Conservation (phyloP, 2,113 vertebrate species). For the Bufo bufo region DNA sequence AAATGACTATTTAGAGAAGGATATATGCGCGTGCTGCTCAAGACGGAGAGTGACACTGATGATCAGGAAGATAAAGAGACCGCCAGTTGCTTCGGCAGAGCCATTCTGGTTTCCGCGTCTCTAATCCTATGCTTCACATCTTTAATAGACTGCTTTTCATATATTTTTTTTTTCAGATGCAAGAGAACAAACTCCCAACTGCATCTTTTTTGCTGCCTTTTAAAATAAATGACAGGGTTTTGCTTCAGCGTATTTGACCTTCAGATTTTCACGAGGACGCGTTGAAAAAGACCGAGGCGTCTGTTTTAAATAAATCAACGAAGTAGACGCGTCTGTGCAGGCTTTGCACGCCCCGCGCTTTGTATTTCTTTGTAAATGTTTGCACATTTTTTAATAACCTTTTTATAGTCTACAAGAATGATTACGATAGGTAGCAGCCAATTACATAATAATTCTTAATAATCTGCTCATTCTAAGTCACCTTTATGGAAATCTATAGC, state of each 20-base stretch:
- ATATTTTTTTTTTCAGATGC: conserved; percentile 38
- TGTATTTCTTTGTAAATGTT: not conserved
- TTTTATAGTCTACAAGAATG: not conserved
- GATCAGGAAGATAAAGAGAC: conserved; percentile 40
- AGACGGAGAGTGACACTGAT: conserved; percentile 31
- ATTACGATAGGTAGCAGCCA: not conserved
- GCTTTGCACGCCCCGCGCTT: no score
- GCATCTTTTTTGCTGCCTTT: conserved; percentile 22
- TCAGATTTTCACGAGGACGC: conserved; percentile 22
- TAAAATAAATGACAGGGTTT: conserved; percentile 37
- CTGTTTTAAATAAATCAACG: not conserved
- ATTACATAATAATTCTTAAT: conserved; percentile 18
- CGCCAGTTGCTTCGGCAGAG: not conserved
- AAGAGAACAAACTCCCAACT: conserved; percentile 38
- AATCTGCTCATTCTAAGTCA: not conserved
- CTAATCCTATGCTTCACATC: conserved; percentile 40
- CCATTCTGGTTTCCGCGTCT: not conserved
- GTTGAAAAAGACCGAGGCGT: conserved; percentile 13
- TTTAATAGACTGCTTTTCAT: conserved; percentile 41
- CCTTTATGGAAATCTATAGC: not conserved
- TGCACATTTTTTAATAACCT: conserved; percentile 2
- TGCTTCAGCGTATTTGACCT: conserved; percentile 26
- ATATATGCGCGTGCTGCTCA: not conserved
- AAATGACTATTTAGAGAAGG: conserved; percentile 33
- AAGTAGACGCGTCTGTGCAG: not conserved